These are phyloP conservation scores for Catamblyrhynchus diadema DNA, from an alignment of 2,797 vertebrate genomes.

Conservation along the genomic window DNA sequence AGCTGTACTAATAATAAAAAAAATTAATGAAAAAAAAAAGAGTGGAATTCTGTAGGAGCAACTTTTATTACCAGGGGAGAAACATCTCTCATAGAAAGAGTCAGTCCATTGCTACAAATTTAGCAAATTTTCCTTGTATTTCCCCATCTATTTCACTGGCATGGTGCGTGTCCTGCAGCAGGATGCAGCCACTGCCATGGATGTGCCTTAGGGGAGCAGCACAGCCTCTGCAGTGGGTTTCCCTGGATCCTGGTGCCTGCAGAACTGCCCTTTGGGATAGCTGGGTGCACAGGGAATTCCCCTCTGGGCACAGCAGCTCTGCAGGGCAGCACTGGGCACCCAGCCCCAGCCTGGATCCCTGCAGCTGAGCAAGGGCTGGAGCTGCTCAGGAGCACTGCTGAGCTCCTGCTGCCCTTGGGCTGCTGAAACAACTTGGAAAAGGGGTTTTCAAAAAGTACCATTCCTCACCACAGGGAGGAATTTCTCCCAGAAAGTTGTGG, in stretches of 20 bases:
- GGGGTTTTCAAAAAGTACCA: not conserved
- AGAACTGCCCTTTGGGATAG: rapidly evolving
- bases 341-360: rapidly evolving
- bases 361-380: not conserved
- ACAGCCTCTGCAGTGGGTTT: not conserved
- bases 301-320: not conserved
- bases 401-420: not conserved
- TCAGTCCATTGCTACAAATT: not conserved
- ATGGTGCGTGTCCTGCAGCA: not conserved
- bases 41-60: not conserved
- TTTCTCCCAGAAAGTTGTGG: not conserved
- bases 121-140: not conserved
- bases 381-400: not conserved
- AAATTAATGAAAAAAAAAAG: not conserved
- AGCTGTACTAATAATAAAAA: not conserved
- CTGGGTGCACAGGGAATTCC: not conserved
- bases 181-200: not conserved
- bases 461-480: not conserved
- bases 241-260: rapidly evolving
- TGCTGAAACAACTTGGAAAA: not conserved
- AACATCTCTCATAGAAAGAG: not conserved
- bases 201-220: not conserved
- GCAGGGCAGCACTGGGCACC: not conserved
- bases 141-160: not conserved
- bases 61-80: not conserved